A percentile compares a stretch with the other conserved stretches of the same genome.
Evolutionary conservation across 2,888 invertebrate genomes (phyloP).

Genomic region (Bedellia somnulentella): DNA sequence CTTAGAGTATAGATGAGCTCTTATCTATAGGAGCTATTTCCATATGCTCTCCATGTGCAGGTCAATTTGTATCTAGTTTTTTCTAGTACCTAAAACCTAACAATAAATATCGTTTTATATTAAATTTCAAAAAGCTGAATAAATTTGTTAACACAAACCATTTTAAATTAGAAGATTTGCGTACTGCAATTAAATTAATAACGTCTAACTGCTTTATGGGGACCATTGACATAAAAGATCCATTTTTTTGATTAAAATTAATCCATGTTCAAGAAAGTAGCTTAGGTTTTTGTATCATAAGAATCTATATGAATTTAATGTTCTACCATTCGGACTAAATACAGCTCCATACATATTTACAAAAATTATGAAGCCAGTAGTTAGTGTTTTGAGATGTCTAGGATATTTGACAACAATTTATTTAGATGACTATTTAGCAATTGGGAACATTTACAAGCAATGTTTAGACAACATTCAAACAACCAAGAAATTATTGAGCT

Average conservation of each 20-base stretch:
- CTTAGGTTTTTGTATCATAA: conserved; percentile 4
- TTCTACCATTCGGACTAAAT: conserved; percentile 4
- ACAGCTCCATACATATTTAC: conserved; percentile 7
- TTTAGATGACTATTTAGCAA: conserved; percentile 7
- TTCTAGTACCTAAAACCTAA: conserved; percentile 6
- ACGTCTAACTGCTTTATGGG: conserved; percentile 3
- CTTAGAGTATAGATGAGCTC: conserved; percentile 6
- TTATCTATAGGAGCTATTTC: conserved; percentile 2
- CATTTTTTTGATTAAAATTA: conserved; percentile 4
- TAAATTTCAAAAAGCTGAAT: no score
- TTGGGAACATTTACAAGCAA: conserved; percentile 4
- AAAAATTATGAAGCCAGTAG: conserved; percentile 8
- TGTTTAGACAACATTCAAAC: conserved; percentile 5
- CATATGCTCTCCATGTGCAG: conserved; percentile 2
- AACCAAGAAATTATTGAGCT: neutral
- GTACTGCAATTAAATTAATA: conserved; percentile 4
- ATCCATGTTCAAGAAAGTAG: conserved; percentile 4
- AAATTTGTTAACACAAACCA: no score
- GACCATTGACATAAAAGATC: conserved; percentile 4
- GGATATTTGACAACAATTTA: conserved; percentile 7
- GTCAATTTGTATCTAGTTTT: conserved; percentile 6
- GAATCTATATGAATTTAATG: conserved; percentile 7
- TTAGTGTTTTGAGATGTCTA: conserved; percentile 5
- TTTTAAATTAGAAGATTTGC: no score
- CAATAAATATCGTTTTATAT: conserved; percentile 6